Base-by-base conservation (phyloP, 2,113 vertebrate species). In the Nicator chloris region DNA sequence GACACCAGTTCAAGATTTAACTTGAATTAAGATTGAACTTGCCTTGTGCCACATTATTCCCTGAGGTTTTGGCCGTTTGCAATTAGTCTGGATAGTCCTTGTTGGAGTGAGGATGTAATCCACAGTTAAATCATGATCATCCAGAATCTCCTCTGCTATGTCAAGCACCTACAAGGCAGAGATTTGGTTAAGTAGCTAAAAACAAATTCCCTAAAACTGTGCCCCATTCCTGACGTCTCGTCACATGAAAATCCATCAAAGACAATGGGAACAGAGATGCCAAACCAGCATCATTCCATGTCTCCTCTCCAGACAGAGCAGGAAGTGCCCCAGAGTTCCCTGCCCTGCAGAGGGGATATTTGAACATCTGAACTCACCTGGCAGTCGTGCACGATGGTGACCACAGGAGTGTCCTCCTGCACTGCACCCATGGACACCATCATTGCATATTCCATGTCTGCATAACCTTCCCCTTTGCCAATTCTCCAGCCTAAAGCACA, bases 21-120 rank as follows among this genome's bases (percentile, higher is more conserved):
- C 4, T 47, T 3, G n/a, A 31, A 47, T 42, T 4, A 26, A 66
- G 60, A 18, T 1, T 14, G 5, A 53, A 95, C 96, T 94, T 97
- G 99, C 99, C 99, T 99, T 99, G 28, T 97, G 97, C 99, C 99
- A 99, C 18, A 97, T 94, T 92, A 99, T 98, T 50, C 98, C 99
- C 9, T 68, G 76, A 54, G 99, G 99, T 77, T 98, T 99, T 0
- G 98, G 98, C 22, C 96, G 85, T 80, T 70, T 86, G 85, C 99
- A 99, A 1, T 98, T 61, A 1, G 99, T 99, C 85, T 97, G 79
- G 77, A 99, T 98, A 37, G 98, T 96, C 95, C 98, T 98, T 18
- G 98, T 99, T 6, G 99, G 99, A 12, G 99, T 99, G 59, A 99
- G 98, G 83, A 99, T 99, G 81, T 98, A 99, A 97, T 99, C 99